Evolutionary conservation across 2,888 invertebrate genomes (phyloP).

Genomic region (Epinotia ramella): DNA sequence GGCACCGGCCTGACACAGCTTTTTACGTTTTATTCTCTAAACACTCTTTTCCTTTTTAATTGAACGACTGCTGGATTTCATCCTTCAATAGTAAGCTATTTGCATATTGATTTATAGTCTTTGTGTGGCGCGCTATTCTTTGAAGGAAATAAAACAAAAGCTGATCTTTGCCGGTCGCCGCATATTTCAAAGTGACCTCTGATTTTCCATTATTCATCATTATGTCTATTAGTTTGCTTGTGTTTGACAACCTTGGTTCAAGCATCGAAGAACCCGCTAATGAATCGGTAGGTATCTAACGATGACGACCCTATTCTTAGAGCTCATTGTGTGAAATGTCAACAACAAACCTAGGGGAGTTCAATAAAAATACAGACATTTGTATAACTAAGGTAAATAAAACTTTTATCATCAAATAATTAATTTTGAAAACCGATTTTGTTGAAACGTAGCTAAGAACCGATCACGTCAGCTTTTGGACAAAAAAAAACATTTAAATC

Average conservation of each 20-base stretch:
- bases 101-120: conserved; percentile 40
- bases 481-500: too few species aligned
- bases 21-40: conserved; percentile 40
- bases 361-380: neutral
- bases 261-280: conserved; percentile 36
- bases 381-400: neutral
- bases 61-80: conserved; percentile 20
- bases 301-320: conserved; percentile 31
- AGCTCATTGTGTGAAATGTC: conserved; percentile 27
- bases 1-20: conserved; percentile 41
- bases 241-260: conserved; percentile 68
- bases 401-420: neutral
- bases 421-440: neutral
- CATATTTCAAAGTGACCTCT: conserved; percentile 62
- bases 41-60: conserved; percentile 41
- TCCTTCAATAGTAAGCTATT: conserved; percentile 5
- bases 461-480: too few species aligned
- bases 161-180: conserved; percentile 45
- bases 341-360: conserved; percentile 12
- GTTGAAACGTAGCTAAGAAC: too few species aligned
- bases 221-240: conserved; percentile 53
- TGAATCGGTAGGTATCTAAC: conserved; percentile 32
- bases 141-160: conserved; percentile 27
- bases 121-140: conserved; percentile 19
- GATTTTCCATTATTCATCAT: conserved; percentile 59